Base-by-base conservation (phyloP, 2,797 vertebrate genomes). In the Centropyge bicolor region DNA sequence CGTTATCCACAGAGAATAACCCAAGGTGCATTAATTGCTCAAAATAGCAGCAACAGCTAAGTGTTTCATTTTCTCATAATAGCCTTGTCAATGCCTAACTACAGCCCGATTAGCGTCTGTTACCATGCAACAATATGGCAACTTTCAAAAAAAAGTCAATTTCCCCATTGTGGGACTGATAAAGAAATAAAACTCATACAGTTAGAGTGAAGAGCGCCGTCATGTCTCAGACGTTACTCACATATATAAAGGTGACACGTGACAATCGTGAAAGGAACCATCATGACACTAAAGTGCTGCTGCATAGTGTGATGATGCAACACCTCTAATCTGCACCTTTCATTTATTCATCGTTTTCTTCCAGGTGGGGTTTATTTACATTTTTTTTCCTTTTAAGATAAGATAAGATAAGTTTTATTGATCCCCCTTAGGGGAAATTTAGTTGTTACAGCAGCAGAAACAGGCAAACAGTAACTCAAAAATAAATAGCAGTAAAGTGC, bases 1-100 rank as follows among this genome's bases (percentile, higher is more conserved):
- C 52, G 43, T 65, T 1, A 45, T 76, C 60, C 41, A 3, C 63
- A 48, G 49, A 67, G 60, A 77, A 31, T 16, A 19, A 31, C 41
- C 46, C 17, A 6, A 24, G 52, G 45, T 36, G 36, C 43, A 49
- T 22, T 8, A 55, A 43, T 17, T 40, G 13, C 41, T 48, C 9
- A 13, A 52, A 67, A 14, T 35, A 17, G 31, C 43, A 49, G 31
- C 12, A 7, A 35, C 22, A 16, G 9, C 57, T 24, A 35, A 74
- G 51, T 45, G 48, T 62, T 73, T 56, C 13, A 51, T 51, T 55
- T 76, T 16, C 20, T 5, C 5, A 16, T 56, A 41, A 41, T 19
- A 3, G n/a, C n/a, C 7, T 10, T 35, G 8, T 60, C 38, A n/a
- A 27, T n/a, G 63, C 22, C 10, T 35, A 48, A 43, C 0, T 13